Percentiles rank a stretch among this genome's conserved stretches.
phyloP scores from a whole-genome alignment of 2,888 invertebrate genomes.

The Lordiphosa fenestrarum region DNA sequence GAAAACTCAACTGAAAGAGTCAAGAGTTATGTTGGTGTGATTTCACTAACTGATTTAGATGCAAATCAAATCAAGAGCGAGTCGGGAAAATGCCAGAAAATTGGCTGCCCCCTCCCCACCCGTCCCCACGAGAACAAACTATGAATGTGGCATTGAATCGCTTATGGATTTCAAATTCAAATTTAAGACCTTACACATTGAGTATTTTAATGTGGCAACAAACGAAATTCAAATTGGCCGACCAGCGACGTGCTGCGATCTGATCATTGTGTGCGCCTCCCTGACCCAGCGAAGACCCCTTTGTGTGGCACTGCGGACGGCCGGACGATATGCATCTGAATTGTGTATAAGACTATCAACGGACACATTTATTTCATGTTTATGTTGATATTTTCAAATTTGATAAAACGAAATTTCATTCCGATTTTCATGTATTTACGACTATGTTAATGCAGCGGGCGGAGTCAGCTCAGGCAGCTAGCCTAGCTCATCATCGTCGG shows the following conservation, averaged over 20 bases:
- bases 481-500: slow-evolving; percentile 38
- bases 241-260: slow-evolving; percentile 39
- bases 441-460: slow-evolving; percentile 54
- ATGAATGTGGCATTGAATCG: slow-evolving; percentile 73
- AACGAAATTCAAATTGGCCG: slow-evolving; percentile 68
- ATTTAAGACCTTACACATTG: slow-evolving; percentile 78
- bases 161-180: slow-evolving; percentile 75
- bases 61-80: slow-evolving; percentile 70
- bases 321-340: slow-evolving; percentile 66
- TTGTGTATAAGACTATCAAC: slow-evolving; percentile 72
- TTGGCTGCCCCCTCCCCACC: slow-evolving; percentile 14
- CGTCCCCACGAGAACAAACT: slow-evolving; percentile 40
- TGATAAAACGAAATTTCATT: slow-evolving; percentile 61
- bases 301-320: slow-evolving; percentile 49
- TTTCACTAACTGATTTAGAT: slow-evolving; percentile 71
- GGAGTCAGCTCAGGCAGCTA: slow-evolving; percentile 6
- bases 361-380: slow-evolving; percentile 76
- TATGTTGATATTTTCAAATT: slow-evolving; percentile 75
- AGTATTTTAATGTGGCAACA: slow-evolving; percentile 77
- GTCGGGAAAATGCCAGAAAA: slow-evolving; percentile 46
- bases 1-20: slow-evolving; percentile 51
- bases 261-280: slow-evolving; percentile 27
- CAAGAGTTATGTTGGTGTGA: slow-evolving; percentile 59
- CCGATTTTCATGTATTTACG: slow-evolving; percentile 39
- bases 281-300: slow-evolving; percentile 64